Conservation (phyloP, 1,140 invertebrate genomes). For the Camponotus pennsylvanicus region DNA sequence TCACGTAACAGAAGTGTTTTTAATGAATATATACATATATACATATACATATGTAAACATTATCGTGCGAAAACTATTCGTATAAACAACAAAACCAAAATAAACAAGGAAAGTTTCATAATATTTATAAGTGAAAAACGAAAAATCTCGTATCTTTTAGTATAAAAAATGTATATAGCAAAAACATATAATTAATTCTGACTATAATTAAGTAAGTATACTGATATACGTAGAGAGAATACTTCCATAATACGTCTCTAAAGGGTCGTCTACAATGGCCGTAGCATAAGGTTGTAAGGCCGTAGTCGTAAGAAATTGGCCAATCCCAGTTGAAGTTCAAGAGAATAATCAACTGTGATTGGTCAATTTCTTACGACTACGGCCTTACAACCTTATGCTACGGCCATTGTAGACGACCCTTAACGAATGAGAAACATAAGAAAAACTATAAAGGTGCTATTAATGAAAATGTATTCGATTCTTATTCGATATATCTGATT, state of each 20-base stretch:
- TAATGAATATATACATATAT: not conserved
- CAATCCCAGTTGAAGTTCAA: too few species aligned
- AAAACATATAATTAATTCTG: not conserved
- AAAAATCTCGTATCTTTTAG: not conserved
- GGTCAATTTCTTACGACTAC: too few species aligned
- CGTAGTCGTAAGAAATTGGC: too few species aligned
- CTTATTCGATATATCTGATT: not conserved
- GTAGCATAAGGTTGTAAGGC: too few species aligned
- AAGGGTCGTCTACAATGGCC: too few species aligned
- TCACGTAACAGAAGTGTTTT: not conserved
- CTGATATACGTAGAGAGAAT: too few species aligned
- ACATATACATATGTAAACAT: not conserved
- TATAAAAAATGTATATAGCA: not conserved
- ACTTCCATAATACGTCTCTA: not conserved
- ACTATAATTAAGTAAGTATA: not conserved
- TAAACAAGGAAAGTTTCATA: not conserved
- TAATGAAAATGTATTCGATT: not conserved
- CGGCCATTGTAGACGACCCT: too few species aligned
- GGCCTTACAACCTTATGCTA: too few species aligned
- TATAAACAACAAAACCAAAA: not conserved
- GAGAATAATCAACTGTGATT: too few species aligned
- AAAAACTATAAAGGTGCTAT: not conserved
- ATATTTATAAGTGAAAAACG: not conserved
- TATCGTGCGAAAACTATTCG: not conserved
- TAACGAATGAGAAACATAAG: not conserved